phyloP scores from a whole-genome alignment of 2,888 invertebrate genomes.

The Cheilosia urbana region DNA sequence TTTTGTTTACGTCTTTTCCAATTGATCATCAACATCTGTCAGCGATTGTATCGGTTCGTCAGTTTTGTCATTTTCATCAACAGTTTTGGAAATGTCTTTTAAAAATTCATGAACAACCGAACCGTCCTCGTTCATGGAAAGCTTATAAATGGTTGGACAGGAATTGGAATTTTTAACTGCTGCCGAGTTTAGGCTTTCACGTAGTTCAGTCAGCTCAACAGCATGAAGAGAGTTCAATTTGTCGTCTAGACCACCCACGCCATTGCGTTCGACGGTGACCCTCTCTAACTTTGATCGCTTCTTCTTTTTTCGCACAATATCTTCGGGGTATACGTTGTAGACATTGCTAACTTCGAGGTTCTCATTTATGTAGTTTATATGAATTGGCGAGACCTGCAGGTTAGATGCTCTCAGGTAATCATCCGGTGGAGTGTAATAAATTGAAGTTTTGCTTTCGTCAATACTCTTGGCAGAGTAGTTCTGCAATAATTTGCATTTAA shows the following conservation, averaged over 20 bases:
- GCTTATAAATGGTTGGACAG: slow-evolving; percentile 82
- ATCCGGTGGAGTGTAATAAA: slow-evolving; percentile 91
- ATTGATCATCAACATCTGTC: neutral
- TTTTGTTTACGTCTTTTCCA: slow-evolving; percentile 30
- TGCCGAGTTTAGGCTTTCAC: slow-evolving; percentile 71
- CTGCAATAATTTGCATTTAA: slow-evolving; percentile 80
- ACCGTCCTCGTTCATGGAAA: slow-evolving; percentile 81
- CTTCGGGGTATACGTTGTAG: slow-evolving; percentile 19
- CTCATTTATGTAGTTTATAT: slow-evolving; percentile 84
- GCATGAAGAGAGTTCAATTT: slow-evolving; percentile 22
- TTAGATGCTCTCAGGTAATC: slow-evolving; percentile 79
- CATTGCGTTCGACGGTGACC: neutral
- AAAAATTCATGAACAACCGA: slow-evolving; percentile 81
- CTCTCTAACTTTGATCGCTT: slow-evolving; percentile 1
- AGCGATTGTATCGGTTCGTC: slow-evolving; percentile 13
- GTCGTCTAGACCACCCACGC: neutral
- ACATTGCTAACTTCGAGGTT: slow-evolving; percentile 79
- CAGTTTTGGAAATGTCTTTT: slow-evolving; percentile 76
- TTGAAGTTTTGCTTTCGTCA: slow-evolving; percentile 88
- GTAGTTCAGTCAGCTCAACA: slow-evolving; percentile 68
- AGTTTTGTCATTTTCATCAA: slow-evolving; percentile 22
- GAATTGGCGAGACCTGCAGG: slow-evolving; percentile 85
- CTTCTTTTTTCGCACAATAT: slow-evolving; percentile 9
- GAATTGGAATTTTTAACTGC: slow-evolving; percentile 81
- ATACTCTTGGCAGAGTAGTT: slow-evolving; percentile 79